Evolutionary conservation across 2,888 invertebrate species (phyloP), one percentile per base, ranked within the genome.

Genomic region (Sialis fuliginosa): DNA sequence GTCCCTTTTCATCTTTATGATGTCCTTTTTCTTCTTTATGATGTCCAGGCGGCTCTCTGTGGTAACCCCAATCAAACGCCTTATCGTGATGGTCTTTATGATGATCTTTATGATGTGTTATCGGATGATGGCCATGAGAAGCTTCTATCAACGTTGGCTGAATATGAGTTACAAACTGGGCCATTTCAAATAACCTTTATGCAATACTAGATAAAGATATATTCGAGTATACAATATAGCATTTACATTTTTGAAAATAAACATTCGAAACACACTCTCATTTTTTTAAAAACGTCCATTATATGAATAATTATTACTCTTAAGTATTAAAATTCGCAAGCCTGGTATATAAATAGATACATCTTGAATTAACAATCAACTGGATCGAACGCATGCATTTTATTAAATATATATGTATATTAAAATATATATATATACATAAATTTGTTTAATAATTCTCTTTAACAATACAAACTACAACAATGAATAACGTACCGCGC

Each of bases 111-210:
- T 66, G 62, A 57, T 70, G 70, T 55, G 70, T 70, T 48, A 70
- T 70, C 44, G 68, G 62, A 53, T 72, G 67, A 61, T 73, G 73
- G 54, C 64, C 64, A 59, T 71, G 72, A 39, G 72, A 69, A 30
- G 75, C 69, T 60, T 74, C 73, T 58, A 73, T 60, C 60, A 74
- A 59, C 31, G 73, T 72, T 35, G 73, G 72, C 58, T 73, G 72
- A 54, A 74, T 72, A 55, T 72, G 72, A 43, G 72, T 72, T 49
- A 73, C 73, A 58, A 74, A 74, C 59, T 74, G 73, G 53, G 74
- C 72, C 74, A 74, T 74, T 51, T 45, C 54, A 34, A 8, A 39
- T 37, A 44, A 33, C 41, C 22, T 22, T 4, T 22, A 22, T 22
- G 22, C 22, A 22, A 22, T 22, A 22, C 37, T 9, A 37, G 9